A percentile compares a stretch with the other conserved stretches of the same genome.
Conservation (phyloP, 2,113 vertebrate species). For the Seriola quinqueradiata region DNA sequence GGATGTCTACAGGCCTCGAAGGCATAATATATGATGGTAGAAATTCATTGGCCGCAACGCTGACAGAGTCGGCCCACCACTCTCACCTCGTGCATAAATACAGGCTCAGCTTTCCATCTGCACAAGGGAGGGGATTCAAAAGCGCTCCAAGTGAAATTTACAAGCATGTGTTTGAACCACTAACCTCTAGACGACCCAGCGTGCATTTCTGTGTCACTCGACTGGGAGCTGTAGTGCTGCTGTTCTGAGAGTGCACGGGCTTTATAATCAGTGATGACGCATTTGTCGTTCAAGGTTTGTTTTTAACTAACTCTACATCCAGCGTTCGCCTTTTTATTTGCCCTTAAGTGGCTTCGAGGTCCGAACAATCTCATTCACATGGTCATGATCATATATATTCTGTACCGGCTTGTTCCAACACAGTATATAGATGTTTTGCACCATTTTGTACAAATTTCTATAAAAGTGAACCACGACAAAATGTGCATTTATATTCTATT, state of each 20-base stretch:
- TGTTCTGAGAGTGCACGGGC: background rate
- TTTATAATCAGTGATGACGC: conserved; percentile 23
- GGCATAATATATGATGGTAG: conserved; percentile 27
- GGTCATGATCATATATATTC: background rate
- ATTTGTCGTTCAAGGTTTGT: conserved; percentile 21
- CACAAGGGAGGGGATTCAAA: conserved; percentile 10
- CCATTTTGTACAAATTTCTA: background rate
- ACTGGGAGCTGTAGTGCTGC: background rate
- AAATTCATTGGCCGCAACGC: background rate
- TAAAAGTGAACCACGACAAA: too few relatives aligned
- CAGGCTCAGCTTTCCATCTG: conserved; percentile 27
- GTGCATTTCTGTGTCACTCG: background rate
- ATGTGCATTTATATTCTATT: conserved; percentile 3
- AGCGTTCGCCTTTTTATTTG: background rate
- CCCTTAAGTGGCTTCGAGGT: background rate
- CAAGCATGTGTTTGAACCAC: conserved; percentile 34
- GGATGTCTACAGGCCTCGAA: conserved; percentile 45
- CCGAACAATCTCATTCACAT: background rate
- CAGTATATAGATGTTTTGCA: background rate
- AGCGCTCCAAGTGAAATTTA: background rate
- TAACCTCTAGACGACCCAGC: conserved; percentile 33
- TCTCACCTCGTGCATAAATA: conserved; percentile 51
- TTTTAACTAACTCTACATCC: conserved; percentile 4
- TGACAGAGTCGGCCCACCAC: conserved; percentile 1
- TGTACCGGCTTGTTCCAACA: background rate